These are phyloP conservation scores for Polyommatus iphigenia DNA, from an alignment of 2,888 invertebrate species.

Conservation along the genomic window DNA sequence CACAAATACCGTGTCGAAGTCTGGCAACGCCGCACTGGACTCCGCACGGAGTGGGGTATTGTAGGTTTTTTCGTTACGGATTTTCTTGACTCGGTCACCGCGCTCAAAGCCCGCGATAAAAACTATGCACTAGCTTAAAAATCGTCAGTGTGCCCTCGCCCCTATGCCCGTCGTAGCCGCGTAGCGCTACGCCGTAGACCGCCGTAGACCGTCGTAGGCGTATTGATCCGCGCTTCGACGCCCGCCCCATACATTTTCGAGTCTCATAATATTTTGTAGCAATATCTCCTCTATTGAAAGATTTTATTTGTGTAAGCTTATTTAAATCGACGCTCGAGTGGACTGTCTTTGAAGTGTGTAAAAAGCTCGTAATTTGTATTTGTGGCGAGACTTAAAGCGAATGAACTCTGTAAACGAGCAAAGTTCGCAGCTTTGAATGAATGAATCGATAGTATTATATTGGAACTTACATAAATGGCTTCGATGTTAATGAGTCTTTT, in stretches of 20 bases:
- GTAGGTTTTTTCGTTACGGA: too few relatives aligned
- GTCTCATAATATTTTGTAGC: background rate
- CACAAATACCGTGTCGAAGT: too few relatives aligned
- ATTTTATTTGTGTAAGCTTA: background rate
- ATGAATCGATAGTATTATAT: background rate
- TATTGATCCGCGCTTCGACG: conserved; percentile 45
- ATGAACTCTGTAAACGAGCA: background rate
- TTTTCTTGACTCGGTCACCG: too few relatives aligned
- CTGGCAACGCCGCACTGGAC: too few relatives aligned
- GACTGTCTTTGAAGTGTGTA: background rate
- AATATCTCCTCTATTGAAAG: background rate
- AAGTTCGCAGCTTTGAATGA: background rate
- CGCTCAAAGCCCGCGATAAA: background rate
- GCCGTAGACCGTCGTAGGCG: conserved; percentile 40
- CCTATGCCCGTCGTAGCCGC: conserved; percentile 36
- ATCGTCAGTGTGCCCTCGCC: background rate
- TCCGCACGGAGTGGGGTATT: too few relatives aligned
- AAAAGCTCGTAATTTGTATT: background rate
- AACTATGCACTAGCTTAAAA: background rate
- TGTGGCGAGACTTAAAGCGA: background rate
- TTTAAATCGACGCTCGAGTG: background rate
- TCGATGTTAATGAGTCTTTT: background rate
- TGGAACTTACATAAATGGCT: background rate
- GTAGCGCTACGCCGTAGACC: conserved; percentile 44
- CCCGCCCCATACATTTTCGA: conserved; percentile 32